phyloP scores from a whole-genome alignment of 2,113 vertebrate genomes.

The Phaethornis superciliosus region DNA sequence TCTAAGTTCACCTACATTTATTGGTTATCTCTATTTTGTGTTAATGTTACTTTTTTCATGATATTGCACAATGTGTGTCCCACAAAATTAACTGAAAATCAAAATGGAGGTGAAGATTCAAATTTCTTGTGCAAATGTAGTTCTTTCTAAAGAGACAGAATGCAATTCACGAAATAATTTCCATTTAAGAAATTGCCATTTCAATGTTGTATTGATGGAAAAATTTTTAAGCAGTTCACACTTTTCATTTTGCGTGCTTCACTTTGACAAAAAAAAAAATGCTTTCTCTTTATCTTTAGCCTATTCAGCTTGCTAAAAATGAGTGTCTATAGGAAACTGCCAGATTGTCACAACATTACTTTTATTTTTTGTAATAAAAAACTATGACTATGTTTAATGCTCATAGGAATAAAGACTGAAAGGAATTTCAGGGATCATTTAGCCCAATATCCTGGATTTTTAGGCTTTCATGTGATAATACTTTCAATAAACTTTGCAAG shows the following conservation, averaged over 20 bases:
- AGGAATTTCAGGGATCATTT: background rate
- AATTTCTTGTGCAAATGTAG: background rate
- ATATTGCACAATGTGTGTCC: background rate
- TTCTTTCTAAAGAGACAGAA: background rate
- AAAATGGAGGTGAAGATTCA: background rate
- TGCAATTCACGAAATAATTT: background rate
- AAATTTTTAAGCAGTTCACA: background rate
- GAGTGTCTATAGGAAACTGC: background rate
- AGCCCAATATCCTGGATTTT: background rate
- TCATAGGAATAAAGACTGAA: background rate
- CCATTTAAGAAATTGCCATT: background rate
- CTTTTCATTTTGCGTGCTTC: background rate
- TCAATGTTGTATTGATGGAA: conserved; percentile 1
- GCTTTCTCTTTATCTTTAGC: background rate
- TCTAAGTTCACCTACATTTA: background rate
- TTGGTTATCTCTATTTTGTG: background rate
- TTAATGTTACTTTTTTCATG: background rate
- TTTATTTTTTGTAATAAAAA: background rate
- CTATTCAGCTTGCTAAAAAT: background rate
- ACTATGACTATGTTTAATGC: background rate
- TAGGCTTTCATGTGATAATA: background rate
- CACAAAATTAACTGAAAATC: background rate
- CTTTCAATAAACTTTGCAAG: background rate
- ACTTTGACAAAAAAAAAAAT: background rate
- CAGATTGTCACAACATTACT: background rate